phyloP scores from a whole-genome alignment of 2,888 invertebrate genomes.

The Blastobasis adustella region DNA sequence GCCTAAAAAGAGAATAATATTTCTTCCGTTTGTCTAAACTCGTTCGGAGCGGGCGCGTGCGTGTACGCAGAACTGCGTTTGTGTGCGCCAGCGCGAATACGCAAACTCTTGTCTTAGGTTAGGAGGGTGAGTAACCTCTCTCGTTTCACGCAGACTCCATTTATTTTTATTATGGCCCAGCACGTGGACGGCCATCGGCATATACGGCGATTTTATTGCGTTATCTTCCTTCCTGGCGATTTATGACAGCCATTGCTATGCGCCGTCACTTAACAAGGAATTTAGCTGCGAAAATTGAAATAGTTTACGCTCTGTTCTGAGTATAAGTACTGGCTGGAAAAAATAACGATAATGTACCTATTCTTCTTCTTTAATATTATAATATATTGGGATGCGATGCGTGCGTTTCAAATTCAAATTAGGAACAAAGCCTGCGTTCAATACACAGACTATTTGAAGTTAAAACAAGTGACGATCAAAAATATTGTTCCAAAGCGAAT shows the following conservation, averaged over 20 bases:
- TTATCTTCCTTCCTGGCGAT: conserved; percentile 46
- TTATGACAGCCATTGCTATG: conserved; percentile 15
- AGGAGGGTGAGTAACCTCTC: conserved; percentile 73
- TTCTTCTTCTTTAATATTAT: too few relatives aligned
- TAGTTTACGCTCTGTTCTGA: too few relatives aligned
- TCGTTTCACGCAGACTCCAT: conserved; percentile 62
- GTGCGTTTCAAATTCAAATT: too few relatives aligned
- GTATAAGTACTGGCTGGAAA: too few relatives aligned
- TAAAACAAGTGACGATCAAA: background rate
- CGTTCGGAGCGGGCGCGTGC: conserved; percentile 64
- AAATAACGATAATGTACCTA: too few relatives aligned
- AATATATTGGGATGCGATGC: too few relatives aligned
- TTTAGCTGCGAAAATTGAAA: too few relatives aligned
- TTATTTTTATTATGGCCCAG: conserved; percentile 69
- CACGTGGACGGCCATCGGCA: conserved; percentile 55
- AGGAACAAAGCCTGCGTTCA: too few relatives aligned
- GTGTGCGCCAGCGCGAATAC: conserved; percentile 45
- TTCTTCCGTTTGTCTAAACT: conserved; percentile 74
- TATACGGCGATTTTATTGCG: conserved; percentile 54
- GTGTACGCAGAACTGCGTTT: conserved; percentile 27
- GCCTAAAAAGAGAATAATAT: conserved; percentile 71
- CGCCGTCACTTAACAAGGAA: background rate
- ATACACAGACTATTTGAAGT: too few relatives aligned
- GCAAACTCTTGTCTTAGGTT: conserved; percentile 72
- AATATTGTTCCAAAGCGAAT: background rate